Percentiles rank a stretch among this genome's conserved stretches.
phyloP scores from a whole-genome alignment of 2,888 invertebrate species.

The Mimumesa dahlbomi region DNA sequence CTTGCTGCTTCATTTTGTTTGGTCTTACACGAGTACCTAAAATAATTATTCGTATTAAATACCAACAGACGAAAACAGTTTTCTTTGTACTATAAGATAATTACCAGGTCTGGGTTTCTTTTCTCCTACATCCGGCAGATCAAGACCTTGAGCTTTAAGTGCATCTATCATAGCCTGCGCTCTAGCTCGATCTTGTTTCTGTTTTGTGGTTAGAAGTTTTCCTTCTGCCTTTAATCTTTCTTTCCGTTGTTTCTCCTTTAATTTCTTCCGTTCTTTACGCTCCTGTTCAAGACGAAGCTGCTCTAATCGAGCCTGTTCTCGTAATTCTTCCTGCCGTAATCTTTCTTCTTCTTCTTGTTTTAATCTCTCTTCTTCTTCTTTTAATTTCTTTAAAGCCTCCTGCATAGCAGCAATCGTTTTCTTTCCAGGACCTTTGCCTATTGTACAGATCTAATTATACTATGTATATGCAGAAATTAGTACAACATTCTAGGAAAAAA shows the following conservation, averaged over 20 bases:
- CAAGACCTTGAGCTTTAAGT: constrained; percentile 93
- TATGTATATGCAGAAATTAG: constrained; percentile 28
- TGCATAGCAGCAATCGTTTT: constrained; percentile 95
- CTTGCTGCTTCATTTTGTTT: constrained; percentile 85
- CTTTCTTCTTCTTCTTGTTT: constrained; percentile 91
- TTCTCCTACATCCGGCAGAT: constrained; percentile 88
- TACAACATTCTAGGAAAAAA: constrained; percentile 27
- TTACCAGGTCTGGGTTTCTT: constrained; percentile 82
- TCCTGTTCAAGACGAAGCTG: constrained; percentile 91
- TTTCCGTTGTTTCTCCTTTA: constrained; percentile 95
- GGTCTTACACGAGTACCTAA: constrained; percentile 88
- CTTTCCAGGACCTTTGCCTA: constrained; percentile 87
- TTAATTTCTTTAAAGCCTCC: constrained; percentile 91
- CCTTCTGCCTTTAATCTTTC: constrained; percentile 98
- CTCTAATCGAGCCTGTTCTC: constrained; percentile 88
- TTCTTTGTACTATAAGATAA: constrained; percentile 14
- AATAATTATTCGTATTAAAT: constrained; percentile 20
- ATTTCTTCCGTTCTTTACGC: constrained; percentile 91
- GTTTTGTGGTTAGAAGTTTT: constrained; percentile 94
- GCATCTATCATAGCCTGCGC: constrained; percentile 94
- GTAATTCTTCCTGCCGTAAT: constrained; percentile 87
- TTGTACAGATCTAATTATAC: constrained; percentile 42
- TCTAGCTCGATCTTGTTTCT: constrained; percentile 93
- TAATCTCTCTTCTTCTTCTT: constrained; percentile 92
- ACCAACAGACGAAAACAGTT: neutral